A percentile compares a stretch with the other conserved stretches of the same genome.
Conservation (phyloP, 1,140 invertebrate species). For the Dendrolimus kikuchii region DNA sequence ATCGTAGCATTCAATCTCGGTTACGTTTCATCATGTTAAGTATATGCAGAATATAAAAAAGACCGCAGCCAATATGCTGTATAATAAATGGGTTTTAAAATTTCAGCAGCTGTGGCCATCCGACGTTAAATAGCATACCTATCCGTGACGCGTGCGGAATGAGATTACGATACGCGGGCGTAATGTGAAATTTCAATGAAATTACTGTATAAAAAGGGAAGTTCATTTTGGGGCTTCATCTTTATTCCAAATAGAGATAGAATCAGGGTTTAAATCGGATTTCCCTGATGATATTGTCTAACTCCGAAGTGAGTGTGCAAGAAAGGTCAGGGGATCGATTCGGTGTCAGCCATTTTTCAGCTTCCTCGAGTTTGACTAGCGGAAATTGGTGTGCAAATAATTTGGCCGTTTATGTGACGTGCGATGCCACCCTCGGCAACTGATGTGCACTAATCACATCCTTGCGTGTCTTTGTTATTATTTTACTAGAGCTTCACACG, state of each 20-base stretch:
- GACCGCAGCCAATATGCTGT: not conserved
- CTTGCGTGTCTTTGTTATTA: too few relatives aligned
- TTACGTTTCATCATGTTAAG: not conserved
- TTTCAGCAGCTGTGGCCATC: constrained; percentile 3
- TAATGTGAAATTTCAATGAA: constrained; percentile 3
- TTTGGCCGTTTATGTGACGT: not conserved
- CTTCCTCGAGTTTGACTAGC: constrained; percentile 13
- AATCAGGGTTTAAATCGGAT: constrained; percentile 10
- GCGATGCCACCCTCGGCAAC: too few relatives aligned
- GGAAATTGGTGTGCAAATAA: constrained; percentile 16
- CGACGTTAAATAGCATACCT: constrained; percentile 2
- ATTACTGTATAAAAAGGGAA: constrained; percentile 13
- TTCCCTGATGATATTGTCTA: constrained; percentile 18
- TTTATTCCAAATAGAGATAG: constrained; percentile 9
- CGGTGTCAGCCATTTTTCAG: not conserved
- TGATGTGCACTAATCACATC: too few relatives aligned
- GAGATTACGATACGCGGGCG: constrained; percentile 4
- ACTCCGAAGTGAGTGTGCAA: constrained; percentile 2
- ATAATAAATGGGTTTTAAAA: constrained; percentile 12
- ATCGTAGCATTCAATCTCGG: too few relatives aligned
- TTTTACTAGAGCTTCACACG: too few relatives aligned
- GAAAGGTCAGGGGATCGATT: constrained; percentile 16
- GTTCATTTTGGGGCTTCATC: constrained; percentile 12
- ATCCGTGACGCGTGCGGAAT: not conserved
- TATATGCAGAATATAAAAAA: constrained; percentile 1